Base-by-base conservation (phyloP, 2,797 vertebrate genomes). In the Falco rusticolus region DNA sequence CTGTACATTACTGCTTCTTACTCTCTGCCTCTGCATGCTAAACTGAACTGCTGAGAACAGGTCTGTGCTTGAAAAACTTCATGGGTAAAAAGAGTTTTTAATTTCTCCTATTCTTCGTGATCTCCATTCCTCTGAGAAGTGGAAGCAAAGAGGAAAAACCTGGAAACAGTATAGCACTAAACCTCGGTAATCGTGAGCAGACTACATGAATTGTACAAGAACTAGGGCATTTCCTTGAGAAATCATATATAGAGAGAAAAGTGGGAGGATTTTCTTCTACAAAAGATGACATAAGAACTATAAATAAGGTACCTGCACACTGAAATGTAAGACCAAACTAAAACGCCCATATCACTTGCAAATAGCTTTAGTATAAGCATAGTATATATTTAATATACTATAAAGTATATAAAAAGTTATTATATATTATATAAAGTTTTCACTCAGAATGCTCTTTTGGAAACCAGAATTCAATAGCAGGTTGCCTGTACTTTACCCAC, bases 401-500 rank as follows among this genome's bases (percentile, higher is more conserved):
- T 37, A 37, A 37, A 37, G 37, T 37, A 37, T 37, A 37, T 37
- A 10, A 37, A 37, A 37, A 37, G 37, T 37, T 37, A 37, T 10
- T 37, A 37, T 37, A 37, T 37, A 37, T 37, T 37, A 37, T 37
- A 37, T 37, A 37, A 37, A 37, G 37, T 41, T 94, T 85, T 81
- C 19, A 74, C 16, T 13, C 53, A 34, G 26, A 92, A 60, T 53
- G 22, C 31, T 75, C 31, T 74, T 83, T 72, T 56, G 39, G 53
- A 59, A 76, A 90, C 17, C 34, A 85, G 77, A 80, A 89, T 71
- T 93, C 76, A 91, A n/a, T 61, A 92, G 84, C 43, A 64, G 48
- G 60, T 91, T 93, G 50, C 88, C 66, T 94, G 69, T 89, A 89
- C 16, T 94, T 76, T 89, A 89, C 18, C 25, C 81, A 63, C 34